Conservation (phyloP, 2,888 invertebrate genomes). For the Drosophila nr. medialis region DNA sequence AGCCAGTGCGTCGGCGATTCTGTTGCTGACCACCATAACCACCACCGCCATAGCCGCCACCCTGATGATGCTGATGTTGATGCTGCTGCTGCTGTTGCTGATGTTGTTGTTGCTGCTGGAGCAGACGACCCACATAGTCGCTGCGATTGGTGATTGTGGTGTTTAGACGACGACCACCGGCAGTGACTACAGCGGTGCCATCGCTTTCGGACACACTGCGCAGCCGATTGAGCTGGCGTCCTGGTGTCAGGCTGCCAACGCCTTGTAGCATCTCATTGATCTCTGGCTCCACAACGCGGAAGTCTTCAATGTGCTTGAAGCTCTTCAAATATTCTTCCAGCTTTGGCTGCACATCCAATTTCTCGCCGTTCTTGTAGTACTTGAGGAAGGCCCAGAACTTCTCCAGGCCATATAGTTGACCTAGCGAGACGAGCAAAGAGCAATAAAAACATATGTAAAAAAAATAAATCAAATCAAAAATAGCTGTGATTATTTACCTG, state of each 20-base stretch:
- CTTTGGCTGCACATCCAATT: slow-evolving; percentile 90
- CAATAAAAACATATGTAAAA: not conserved
- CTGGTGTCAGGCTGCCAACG: slow-evolving; percentile 85
- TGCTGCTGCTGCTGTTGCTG: slow-evolving; percentile 73
- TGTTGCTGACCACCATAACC: slow-evolving; percentile 64
- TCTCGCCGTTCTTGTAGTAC: slow-evolving; percentile 94
- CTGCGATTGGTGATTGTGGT: slow-evolving; percentile 84
- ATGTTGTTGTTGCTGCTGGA: slow-evolving; percentile 78
- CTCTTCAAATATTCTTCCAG: slow-evolving; percentile 90
- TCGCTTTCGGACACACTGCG: slow-evolving; percentile 89
- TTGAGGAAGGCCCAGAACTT: slow-evolving; percentile 99
- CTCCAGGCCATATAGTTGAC: slow-evolving; percentile 98
- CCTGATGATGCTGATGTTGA: slow-evolving; percentile 61
- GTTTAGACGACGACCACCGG: slow-evolving; percentile 79
- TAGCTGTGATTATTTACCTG: slow-evolving; percentile 86
- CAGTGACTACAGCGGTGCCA: slow-evolving; percentile 82
- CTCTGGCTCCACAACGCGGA: slow-evolving; percentile 89
- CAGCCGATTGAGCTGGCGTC: slow-evolving; percentile 86
- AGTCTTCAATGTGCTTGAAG: slow-evolving; percentile 95
- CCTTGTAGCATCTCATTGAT: slow-evolving; percentile 87
- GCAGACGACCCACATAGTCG: slow-evolving; percentile 83
- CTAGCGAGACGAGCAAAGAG: slow-evolving; percentile 83
- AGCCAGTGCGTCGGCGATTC: slow-evolving; percentile 83
- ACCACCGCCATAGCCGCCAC: slow-evolving; percentile 50
- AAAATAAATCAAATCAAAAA: not conserved